A percentile compares a stretch with the other conserved stretches of the same genome.
Conservation (phyloP, 2,797 vertebrate genomes). For the Argyrosomus regius region DNA sequence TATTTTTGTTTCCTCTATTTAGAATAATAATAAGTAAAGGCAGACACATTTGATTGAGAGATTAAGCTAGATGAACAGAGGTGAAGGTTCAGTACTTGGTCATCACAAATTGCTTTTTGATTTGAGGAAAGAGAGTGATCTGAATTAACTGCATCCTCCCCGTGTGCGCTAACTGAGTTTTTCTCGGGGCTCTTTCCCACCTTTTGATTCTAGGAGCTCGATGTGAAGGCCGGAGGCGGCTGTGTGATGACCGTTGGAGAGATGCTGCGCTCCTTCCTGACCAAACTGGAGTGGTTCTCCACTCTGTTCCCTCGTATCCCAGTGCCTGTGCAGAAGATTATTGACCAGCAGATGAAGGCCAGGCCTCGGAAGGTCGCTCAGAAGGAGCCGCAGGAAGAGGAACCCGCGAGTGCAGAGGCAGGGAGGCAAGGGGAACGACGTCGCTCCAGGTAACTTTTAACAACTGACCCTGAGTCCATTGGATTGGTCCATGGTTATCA, state of each 20-base stretch:
- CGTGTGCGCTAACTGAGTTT: conserved; percentile 29
- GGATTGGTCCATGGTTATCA: no score
- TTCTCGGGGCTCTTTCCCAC: conserved; percentile 12
- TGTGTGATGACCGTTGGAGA: conserved; percentile 98
- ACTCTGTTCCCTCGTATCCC: conserved; percentile 98
- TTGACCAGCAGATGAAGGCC: conserved; percentile 97
- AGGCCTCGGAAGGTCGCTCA: conserved; percentile 92
- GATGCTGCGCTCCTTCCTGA: conserved; percentile 98
- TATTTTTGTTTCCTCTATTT: conserved; percentile 50
- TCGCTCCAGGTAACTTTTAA: conserved; percentile 88
- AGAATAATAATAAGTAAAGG: conserved; percentile 35
- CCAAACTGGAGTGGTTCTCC: conserved; percentile 99
- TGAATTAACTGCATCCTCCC: neutral
- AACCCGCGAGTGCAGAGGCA: conserved; percentile 83
- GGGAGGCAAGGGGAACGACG: conserved; percentile 90
- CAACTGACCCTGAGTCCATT: neutral
- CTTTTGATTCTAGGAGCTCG: conserved; percentile 92
- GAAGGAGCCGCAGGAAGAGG: conserved; percentile 88
- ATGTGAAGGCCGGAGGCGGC: conserved; percentile 98
- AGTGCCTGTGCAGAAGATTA: conserved; percentile 97
- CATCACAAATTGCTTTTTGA: conserved; percentile 82
- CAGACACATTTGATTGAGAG: conserved; percentile 69
- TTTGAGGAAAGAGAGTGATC: conserved; percentile 51
- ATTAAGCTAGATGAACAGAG: conserved; percentile 89
- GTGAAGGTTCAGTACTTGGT: conserved; percentile 88